These are phyloP conservation scores for Henricia sp. DNA, from an alignment of 53 echinoderm and acorn worm genomes.

Conservation along the genomic window DNA sequence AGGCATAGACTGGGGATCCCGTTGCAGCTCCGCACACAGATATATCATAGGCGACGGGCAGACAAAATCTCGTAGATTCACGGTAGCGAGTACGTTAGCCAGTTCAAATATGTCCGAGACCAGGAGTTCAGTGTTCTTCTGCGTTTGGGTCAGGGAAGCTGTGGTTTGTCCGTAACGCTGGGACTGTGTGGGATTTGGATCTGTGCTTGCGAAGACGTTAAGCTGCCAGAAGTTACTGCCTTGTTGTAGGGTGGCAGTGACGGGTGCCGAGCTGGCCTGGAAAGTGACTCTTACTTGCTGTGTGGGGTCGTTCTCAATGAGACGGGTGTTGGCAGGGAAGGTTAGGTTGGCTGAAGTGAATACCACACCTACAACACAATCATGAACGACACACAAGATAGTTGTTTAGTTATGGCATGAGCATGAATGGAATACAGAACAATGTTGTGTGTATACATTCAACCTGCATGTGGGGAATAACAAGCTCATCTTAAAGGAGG, in stretches of 20 bases:
- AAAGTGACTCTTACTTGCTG: conserved; percentile 27
- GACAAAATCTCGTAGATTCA: conserved; percentile 49
- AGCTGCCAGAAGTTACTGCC: conserved; percentile 69
- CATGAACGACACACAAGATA: background rate
- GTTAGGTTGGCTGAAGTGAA: conserved; percentile 9
- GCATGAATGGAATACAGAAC: no score
- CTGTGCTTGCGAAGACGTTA: conserved; percentile 71
- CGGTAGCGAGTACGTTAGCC: background rate
- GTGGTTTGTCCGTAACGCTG: conserved; percentile 14
- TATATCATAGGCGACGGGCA: conserved; percentile 32
- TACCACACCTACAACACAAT: conserved; percentile 1
- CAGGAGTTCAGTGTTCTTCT: background rate
- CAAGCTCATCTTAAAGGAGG: no score
- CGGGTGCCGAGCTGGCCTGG: background rate
- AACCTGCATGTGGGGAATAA: no score
- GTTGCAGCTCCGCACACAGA: conserved; percentile 66
- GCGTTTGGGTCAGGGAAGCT: background rate
- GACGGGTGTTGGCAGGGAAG: background rate
- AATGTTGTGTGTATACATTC: no score
- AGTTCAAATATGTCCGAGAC: conserved; percentile 9
- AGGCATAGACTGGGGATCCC: background rate
- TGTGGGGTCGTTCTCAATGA: conserved; percentile 35
- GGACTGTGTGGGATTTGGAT: conserved; percentile 20
- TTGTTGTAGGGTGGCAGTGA: conserved; percentile 1
- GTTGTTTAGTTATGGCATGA: no score